Conservation (phyloP, 2,113 vertebrate species). For the Pedionomus torquatus region DNA sequence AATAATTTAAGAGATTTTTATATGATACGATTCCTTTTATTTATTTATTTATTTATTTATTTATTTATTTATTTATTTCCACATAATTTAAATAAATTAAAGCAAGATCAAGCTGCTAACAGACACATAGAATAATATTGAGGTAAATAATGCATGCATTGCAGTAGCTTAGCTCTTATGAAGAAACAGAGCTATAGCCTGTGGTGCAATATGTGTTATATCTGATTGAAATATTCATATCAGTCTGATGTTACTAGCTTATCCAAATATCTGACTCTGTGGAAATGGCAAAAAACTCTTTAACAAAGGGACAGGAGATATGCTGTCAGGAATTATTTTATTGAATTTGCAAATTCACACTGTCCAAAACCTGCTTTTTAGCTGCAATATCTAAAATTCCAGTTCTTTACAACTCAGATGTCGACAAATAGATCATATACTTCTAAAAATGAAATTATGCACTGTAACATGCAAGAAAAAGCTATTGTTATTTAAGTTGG, state of each 20-base stretch:
- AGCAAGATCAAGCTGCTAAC: constrained; percentile 40
- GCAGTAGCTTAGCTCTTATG: constrained; percentile 31
- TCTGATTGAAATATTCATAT: background rate
- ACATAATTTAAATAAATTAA: background rate
- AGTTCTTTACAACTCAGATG: background rate
- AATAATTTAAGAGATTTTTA: background rate
- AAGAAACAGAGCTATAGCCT: constrained; percentile 3
- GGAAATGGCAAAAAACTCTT: background rate
- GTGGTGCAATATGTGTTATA: constrained; percentile 14
- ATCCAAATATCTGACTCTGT: background rate
- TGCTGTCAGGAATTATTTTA: background rate
- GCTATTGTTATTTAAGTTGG: background rate
- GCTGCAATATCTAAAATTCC: background rate
- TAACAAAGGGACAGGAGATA: background rate
- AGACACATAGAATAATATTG: constrained; percentile 28
- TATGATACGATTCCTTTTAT: background rate
- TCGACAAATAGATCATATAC: background rate
- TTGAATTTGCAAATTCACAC: background rate
- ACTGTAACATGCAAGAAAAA: background rate
- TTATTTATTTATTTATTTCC: background rate
- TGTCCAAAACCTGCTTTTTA: background rate
- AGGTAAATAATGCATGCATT: constrained; percentile 43
- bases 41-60: too few relatives aligned
- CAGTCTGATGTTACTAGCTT: background rate
- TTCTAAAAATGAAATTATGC: background rate